phyloP scores from a whole-genome alignment of 1,140 invertebrate species.

The Drosophila azteca region DNA sequence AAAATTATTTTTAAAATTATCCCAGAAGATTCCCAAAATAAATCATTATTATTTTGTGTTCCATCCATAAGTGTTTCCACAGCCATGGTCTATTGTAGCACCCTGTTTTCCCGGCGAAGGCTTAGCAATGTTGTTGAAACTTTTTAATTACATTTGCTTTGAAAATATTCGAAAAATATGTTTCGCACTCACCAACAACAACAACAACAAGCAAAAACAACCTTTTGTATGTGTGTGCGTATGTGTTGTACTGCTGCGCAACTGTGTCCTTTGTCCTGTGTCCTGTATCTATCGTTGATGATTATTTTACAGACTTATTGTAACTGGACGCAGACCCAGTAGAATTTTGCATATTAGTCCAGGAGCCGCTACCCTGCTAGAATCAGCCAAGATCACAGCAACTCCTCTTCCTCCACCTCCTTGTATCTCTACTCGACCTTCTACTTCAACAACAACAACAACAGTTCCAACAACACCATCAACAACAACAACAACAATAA shows the following conservation, averaged over 20 bases:
- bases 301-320: constrained; percentile 77
- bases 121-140: neutral
- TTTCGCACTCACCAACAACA: constrained; percentile 12
- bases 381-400: constrained; percentile 49
- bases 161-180: neutral
- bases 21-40: neutral
- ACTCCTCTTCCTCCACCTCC: constrained; percentile 40
- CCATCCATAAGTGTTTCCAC: constrained; percentile 1
- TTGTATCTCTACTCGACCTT: constrained; percentile 23
- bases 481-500: constrained; percentile 30
- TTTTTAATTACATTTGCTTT: neutral
- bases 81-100: constrained; percentile 15
- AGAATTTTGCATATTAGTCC: constrained; percentile 80
- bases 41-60: neutral
- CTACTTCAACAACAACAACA: constrained; percentile 22
- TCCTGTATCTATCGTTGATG: constrained; percentile 41
- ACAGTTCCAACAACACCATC: constrained; percentile 25
- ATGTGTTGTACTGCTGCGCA: constrained; percentile 28
- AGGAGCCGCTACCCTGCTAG: constrained; percentile 69
- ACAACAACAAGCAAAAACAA: neutral
- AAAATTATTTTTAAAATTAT: neutral
- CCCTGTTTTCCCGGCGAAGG: constrained; percentile 11
- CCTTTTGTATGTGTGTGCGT: constrained; percentile 11
- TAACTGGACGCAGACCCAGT: constrained; percentile 82
- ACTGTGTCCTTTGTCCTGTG: constrained; percentile 21